phyloP scores from a whole-genome alignment of 2,888 invertebrate species.

The Melitaea athalia region DNA sequence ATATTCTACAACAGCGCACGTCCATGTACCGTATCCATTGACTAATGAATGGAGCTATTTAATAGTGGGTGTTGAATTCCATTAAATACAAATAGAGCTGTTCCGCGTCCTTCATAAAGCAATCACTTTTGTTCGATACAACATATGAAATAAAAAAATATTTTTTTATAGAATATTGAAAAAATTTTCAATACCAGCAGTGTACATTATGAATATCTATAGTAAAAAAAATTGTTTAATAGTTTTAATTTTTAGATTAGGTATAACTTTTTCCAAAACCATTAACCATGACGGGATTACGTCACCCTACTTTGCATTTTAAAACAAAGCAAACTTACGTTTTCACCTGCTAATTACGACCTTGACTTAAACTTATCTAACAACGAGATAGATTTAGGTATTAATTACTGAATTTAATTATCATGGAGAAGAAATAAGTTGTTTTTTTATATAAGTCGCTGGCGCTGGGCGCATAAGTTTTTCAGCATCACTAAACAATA shows the following conservation, averaged over 20 bases:
- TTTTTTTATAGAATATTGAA: too few relatives aligned
- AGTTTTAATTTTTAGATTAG: too few relatives aligned
- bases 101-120: neutral
- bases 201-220: too few relatives aligned
- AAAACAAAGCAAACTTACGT: conserved; percentile 1
- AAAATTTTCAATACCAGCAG: too few relatives aligned
- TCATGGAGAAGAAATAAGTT: too few relatives aligned
- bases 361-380: conserved; percentile 1
- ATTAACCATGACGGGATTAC: neutral
- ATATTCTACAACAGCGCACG: conserved; percentile 21
- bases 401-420: neutral
- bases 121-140: neutral
- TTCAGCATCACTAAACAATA: too few relatives aligned
- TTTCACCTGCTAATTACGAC: neutral
- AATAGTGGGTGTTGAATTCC: conserved; percentile 31
- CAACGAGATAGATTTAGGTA: neutral
- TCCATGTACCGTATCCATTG: conserved; percentile 16
- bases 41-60: conserved; percentile 33
- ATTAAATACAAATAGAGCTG: conserved; percentile 2
- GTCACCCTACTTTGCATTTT: conserved; percentile 4
- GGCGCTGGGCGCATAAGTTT: too few relatives aligned
- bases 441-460: too few relatives aligned
- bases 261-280: neutral
- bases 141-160: neutral
- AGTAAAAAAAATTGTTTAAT: too few relatives aligned